Evolutionary conservation across 2,888 invertebrate species (phyloP), one percentile per base, ranked within the genome.

Genomic region (Brenthis daphne): DNA sequence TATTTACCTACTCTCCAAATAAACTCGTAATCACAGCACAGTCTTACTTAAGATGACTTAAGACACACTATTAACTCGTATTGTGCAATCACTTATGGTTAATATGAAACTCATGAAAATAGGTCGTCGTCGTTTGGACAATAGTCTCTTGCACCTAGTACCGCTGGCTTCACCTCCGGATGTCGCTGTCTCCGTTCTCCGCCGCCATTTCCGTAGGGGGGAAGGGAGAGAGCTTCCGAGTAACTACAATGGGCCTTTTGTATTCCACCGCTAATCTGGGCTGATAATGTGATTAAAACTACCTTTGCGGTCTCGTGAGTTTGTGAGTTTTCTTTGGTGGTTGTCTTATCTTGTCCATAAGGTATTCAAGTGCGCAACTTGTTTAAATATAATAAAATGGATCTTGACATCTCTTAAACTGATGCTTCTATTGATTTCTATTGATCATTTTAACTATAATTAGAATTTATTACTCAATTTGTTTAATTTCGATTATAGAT

Each of bases 131-230:
- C 75, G 82, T 83, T 77, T 83, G 82, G 77, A 73, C 77, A 80
- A 84, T 79, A 80, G 82, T 79, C 77, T 79, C 79, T 73, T 77
- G 77, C 74, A 72, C 71, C 73, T 71, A 73, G 79, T 77, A 73
- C 78, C 79, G 80, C 77, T 77, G 76, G 81, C 80, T 84, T 84
- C 86, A 86, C 89, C 87, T 87, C 87, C 89, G 90, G 90, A 90
- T 80, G 85, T 82, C 81, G 82, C 86, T 87, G 91, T 90, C 90
- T 90, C 90, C 87, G 89, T 82, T 85, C 85, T 82, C 84, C 85
- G 85, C 91, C 89, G 83, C 89, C 84, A 85, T 85, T 87, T 90
- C 90, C 90, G 67, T 67, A 74, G 72, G 76, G 73, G 76, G 76
- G 73, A 74, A 75, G 69, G 76, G 78, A 74, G 77, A 73, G 76